Evolutionary conservation across 2,888 invertebrate species (phyloP), one percentile per base, ranked within the genome.

Genomic region (Philopedon plagiatum): DNA sequence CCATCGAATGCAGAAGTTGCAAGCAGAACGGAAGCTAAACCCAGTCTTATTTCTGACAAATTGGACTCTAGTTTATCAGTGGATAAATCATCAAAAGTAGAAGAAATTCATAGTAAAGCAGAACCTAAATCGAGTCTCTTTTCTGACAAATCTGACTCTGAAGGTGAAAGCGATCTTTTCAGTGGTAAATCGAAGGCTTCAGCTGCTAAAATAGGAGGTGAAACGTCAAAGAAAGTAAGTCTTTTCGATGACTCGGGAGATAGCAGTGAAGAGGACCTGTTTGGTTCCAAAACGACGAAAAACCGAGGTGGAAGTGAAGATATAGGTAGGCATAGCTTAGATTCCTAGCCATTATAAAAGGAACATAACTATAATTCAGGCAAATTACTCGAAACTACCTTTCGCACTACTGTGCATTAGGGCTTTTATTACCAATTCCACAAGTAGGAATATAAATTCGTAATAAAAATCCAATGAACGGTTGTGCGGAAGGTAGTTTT

Each of bases 201-300:
- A 51, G 54, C 1, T 19, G 5, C 39, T 29, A 65, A 41, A 34
- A 41, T 49, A 18, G 7, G n/a, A 4, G 37, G 37, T 26, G 64
- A 32, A 41, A 29, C 34, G 46, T 73, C 54, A 66, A 75, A 60
- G 56, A 62, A 56, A 49, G 56, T 21, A 0, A 63, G 32, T 34
- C 11, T 73, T 23, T 74, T 62, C 69, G 58, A 62, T 51, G 61
- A 61, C 26, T 62, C 63, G 2, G 80, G 79, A 67, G 81, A 81
- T 62, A 81, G 80, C 61, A 80, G 81, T 62, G 82, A 82, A 34
- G 83, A 82, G 39, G 82, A 81, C 75, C 68, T 82, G 29, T 82
- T 82, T 76, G 76, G 78, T 18, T 18, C 58, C 18, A 72, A 72
- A 57, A 71, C 76, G 0, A 44, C 66, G 5, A 73, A 46, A 18